These are phyloP conservation scores for Bradypodion pumilum DNA, from an alignment of 2,797 vertebrate genomes.

Conservation along the genomic window DNA sequence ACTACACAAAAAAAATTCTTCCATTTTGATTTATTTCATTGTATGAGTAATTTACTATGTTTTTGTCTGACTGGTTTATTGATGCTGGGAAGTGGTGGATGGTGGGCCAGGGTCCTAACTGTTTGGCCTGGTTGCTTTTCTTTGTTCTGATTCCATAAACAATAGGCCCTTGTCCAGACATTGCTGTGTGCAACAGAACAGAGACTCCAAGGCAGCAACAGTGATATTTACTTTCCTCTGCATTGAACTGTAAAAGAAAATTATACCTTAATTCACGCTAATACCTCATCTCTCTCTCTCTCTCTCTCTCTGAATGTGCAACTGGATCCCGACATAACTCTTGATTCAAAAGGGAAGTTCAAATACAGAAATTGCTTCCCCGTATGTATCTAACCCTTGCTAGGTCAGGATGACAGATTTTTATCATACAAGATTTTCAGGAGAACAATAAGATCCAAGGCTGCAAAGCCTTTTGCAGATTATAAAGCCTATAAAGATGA, in stretches of 20 bases:
- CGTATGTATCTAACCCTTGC: background rate
- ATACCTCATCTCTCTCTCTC: too few species aligned
- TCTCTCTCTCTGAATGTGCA: background rate
- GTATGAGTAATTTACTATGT: too few species aligned
- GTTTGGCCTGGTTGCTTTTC: background rate
- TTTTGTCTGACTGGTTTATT: too few species aligned
- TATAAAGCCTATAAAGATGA: conserved; percentile 12
- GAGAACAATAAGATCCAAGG: background rate
- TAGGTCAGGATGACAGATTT: background rate
- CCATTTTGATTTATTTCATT: too few species aligned
- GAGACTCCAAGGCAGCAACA: background rate
- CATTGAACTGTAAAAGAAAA: background rate
- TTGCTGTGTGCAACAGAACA: background rate
- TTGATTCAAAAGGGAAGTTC: background rate
- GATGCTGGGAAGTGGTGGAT: too few species aligned
- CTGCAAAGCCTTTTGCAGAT: background rate
- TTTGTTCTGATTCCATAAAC: background rate
- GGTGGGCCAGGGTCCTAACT: background rate
- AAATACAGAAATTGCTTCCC: background rate
- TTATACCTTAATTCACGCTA: background rate
- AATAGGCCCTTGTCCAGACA: background rate
- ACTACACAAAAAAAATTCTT: too few species aligned
- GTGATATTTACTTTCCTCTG: background rate
- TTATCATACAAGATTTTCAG: background rate
- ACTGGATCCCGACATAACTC: background rate